Conservation (phyloP, 1,140 invertebrate genomes). For the Archivesica marissinica region DNA sequence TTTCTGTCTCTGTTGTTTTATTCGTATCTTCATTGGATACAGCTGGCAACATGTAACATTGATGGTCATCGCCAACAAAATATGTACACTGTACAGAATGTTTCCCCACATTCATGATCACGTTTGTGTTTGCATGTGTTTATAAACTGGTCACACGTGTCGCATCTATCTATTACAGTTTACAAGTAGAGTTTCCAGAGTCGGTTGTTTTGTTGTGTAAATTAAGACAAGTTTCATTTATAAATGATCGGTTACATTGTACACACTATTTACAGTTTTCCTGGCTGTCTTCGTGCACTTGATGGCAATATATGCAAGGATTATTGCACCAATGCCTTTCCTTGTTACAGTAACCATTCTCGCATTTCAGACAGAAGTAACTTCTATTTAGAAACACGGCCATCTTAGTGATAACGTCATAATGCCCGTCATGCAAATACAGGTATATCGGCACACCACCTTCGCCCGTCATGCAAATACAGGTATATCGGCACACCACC, state of each 20-base stretch:
- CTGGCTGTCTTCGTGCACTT: not conserved
- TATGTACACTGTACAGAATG: not conserved
- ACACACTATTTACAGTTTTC: not conserved
- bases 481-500: too few species aligned
- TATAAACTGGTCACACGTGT: not conserved
- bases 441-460: not conserved
- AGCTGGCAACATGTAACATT: not conserved
- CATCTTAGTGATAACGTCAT: not conserved
- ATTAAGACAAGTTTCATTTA: not conserved
- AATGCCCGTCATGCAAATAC: not conserved
- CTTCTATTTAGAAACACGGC: too few species aligned
- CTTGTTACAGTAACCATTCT: too few species aligned
- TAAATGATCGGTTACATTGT: not conserved
- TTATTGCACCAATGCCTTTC: not conserved
- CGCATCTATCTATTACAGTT: not conserved
- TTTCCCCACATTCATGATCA: not conserved
- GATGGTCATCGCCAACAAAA: not conserved
- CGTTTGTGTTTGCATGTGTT: not conserved
- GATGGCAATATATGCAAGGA: not conserved
- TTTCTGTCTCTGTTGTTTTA: not conserved
- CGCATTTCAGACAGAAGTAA: too few species aligned
- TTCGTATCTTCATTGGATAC: not conserved
- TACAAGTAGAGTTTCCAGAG: not conserved
- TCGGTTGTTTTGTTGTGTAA: not conserved
- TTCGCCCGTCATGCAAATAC: too few species aligned